phyloP scores from a whole-genome alignment of 64 coral and sea anemone species.

The Actinia tenebrosa region DNA sequence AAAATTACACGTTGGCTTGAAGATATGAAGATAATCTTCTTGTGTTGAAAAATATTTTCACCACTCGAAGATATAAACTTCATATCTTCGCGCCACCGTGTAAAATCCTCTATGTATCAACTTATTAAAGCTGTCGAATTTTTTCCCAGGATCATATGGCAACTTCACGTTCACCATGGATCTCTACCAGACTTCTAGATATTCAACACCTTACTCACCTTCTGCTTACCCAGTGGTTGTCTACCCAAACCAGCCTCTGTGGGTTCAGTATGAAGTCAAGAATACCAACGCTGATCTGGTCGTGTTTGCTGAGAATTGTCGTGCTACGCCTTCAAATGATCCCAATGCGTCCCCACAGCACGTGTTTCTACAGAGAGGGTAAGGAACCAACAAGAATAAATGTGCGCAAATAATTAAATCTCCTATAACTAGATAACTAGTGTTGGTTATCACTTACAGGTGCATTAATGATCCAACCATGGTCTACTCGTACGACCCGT shows the following conservation, averaged over 20 bases:
- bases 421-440: not conserved
- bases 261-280: conserved; percentile 55
- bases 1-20: not conserved
- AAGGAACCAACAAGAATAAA: not conserved
- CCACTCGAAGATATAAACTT: no score
- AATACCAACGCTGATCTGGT: conserved; percentile 38
- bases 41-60: not conserved
- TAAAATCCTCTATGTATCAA: no score
- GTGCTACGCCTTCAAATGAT: conserved; percentile 47
- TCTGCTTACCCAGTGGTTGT: conserved; percentile 53
- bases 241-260: conserved; percentile 36
- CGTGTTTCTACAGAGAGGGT: conserved; percentile 61
- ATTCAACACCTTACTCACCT: conserved; percentile 22
- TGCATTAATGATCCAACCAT: conserved; percentile 27
- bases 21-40: not conserved
- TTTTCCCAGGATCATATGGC: conserved; percentile 41
- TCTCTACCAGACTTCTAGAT: conserved; percentile 35
- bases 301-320: conserved; percentile 62
- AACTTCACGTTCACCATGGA: conserved; percentile 63
- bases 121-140: not conserved
- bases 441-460: conserved; percentile 12
- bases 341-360: conserved; percentile 60
- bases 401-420: not conserved
- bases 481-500: not conserved
- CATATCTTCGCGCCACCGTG: no score